Evolutionary conservation across 2,888 invertebrate genomes (phyloP).

Genomic region (Cinara cedri): DNA sequence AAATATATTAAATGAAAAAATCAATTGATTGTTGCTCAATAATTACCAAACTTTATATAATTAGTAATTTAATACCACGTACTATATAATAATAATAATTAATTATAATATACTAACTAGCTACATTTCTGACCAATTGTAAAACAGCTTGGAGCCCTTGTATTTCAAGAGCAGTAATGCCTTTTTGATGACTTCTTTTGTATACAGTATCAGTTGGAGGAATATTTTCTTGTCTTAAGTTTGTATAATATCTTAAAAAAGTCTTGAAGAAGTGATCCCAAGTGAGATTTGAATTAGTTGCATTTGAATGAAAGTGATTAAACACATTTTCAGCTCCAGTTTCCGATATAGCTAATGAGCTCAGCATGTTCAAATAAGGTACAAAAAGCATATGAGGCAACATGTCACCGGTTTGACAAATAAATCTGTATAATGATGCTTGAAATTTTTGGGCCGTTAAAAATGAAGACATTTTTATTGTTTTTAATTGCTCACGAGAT

Average conservation of each 20-base stretch:
- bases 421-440: conserved; percentile 87
- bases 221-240: conserved; percentile 65
- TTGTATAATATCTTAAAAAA: conserved; percentile 67
- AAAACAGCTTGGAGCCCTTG: conserved; percentile 85
- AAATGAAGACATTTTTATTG: conserved; percentile 57
- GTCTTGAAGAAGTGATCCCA: conserved; percentile 88
- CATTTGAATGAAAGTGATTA: conserved; percentile 75
- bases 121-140: conserved; percentile 77
- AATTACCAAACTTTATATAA: too few species aligned
- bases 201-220: conserved; percentile 73
- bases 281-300: conserved; percentile 68
- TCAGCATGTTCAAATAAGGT: conserved; percentile 85
- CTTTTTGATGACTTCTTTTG: conserved; percentile 66
- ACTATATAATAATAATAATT: too few species aligned
- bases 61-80: too few species aligned
- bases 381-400: conserved; percentile 83
- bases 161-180: conserved; percentile 80
- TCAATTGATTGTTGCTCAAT: too few species aligned
- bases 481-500: conserved; percentile 55
- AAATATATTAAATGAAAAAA: too few species aligned
- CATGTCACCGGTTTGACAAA: conserved; percentile 84
- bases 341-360: conserved; percentile 77
- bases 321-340: conserved; percentile 81
- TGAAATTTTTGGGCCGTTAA: conserved; percentile 63
- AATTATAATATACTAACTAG: conserved; percentile 63